Evolutionary conservation across 2,797 vertebrate genomes (phyloP).

Genomic region (Lophius americanus): DNA sequence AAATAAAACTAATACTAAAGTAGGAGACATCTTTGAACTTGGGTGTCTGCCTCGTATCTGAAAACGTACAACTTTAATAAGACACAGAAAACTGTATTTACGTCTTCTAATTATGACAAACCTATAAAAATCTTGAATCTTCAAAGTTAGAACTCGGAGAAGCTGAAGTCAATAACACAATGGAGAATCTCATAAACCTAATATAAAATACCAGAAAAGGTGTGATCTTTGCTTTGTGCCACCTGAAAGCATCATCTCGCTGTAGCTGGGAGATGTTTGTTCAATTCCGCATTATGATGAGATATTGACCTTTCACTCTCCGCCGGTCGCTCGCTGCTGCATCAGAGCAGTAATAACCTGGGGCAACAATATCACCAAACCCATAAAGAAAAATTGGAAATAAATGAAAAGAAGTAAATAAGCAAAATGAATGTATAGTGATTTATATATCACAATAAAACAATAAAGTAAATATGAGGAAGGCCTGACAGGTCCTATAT

Average conservation of each 20-base stretch:
- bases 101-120: background rate
- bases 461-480: constrained; percentile 3
- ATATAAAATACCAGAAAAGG: background rate
- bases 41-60: no score
- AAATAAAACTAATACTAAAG: no score
- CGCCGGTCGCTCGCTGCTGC: background rate
- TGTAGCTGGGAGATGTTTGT: background rate
- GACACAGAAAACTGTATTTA: no score
- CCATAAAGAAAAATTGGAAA: constrained; percentile 32
- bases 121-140: background rate
- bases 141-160: background rate
- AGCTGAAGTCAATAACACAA: background rate
- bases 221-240: background rate
- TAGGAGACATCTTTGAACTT: no score
- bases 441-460: background rate
- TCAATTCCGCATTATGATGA: constrained; percentile 38
- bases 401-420: constrained; percentile 64
- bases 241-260: background rate
- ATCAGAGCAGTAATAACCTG: constrained; percentile 53
- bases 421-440: constrained; percentile 23
- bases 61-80: no score
- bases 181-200: background rate
- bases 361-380: constrained; percentile 46
- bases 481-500: constrained; percentile 10
- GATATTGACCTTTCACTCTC: constrained; percentile 57